Evolutionary conservation across 2,113 vertebrate species (phyloP), one percentile per base, ranked within the genome.

Genomic region (Raja brachyura): DNA sequence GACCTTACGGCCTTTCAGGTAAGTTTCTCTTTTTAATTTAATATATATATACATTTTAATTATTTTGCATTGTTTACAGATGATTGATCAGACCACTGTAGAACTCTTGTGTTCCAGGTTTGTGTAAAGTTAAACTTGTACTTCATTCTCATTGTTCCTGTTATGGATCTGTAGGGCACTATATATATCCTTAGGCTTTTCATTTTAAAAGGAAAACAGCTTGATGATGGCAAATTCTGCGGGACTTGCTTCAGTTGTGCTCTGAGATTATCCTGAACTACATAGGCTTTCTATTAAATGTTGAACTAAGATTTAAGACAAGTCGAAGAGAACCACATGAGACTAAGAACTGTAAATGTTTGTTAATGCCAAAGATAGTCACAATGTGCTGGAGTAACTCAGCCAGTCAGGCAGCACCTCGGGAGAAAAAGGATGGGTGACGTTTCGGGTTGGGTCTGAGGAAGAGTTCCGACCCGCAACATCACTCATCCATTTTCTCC

Each of bases 1-100:
- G 96, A 98, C 98, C 96, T 96, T 98, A 97, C 98, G 97, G 96
- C 98, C 98, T 85, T 99, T 99, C 96, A 98, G 98, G 98, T 99
- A 97, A 98, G 98, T 95, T 96, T 96, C 94, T 25, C 0, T 5
- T 93, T 66, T 0, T 54, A 54, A 18, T 90, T 54, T 54, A 48
- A 73, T 18, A 73, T 14, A 61, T 22, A 70, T 18, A 74, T 48
- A n/a, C n/a, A 10, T 73, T 1, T 25, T 28, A 73, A 92, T 92
- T 48, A 73, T 92, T 73, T 92, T 73, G 22, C 20, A 74, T 73
- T 70, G 39, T 54, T 73, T 90, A 22, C 31, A 66, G n/a, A 33
- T 33, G 20, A 39, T 73, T 74, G 33, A 48, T 74, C 8, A 48
- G 68, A 66, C 5, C 70, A 4, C 20, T 28, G 68, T 73, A n/a